These are phyloP conservation scores for Leptonema lineaticorne DNA, from an alignment of 1,140 invertebrate species.

Conservation along the genomic window DNA sequence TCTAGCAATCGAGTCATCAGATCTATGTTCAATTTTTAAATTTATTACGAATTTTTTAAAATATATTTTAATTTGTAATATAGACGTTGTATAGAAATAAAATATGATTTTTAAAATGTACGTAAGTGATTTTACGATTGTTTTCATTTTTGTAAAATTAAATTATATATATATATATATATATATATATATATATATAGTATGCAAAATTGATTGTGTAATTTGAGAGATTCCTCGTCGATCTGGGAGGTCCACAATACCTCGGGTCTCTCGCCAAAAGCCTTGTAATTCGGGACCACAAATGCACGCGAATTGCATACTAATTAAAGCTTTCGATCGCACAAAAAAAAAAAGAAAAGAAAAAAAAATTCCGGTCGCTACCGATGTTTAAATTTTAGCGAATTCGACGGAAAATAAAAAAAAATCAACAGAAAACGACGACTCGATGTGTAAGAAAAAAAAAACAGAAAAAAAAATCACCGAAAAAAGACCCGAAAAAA, in stretches of 20 bases:
- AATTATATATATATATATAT: too few species aligned
- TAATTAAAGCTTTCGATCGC: not conserved
- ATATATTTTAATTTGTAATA: too few species aligned
- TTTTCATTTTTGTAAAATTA: too few species aligned
- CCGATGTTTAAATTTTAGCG: not conserved
- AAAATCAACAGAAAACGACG: not conserved
- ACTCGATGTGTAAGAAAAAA: not conserved
- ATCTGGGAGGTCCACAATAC: conserved; percentile 25
- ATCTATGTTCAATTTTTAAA: too few species aligned
- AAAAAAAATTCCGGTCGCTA: not conserved
- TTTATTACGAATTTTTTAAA: too few species aligned
- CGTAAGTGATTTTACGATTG: too few species aligned
- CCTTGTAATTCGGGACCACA: conserved; percentile 19
- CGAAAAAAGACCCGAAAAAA: not conserved
- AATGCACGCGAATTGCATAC: conserved; percentile 19
- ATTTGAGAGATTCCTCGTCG: not conserved
- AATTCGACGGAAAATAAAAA: not conserved
- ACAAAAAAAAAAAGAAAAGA: conserved; percentile 6
- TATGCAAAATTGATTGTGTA: too few species aligned
- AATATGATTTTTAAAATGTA: too few species aligned
- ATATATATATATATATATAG: too few species aligned
- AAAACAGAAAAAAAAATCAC: not conserved
- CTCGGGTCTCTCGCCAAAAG: conserved; percentile 26
- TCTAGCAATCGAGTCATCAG: too few species aligned
- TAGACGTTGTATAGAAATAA: too few species aligned